A percentile compares a stretch with the other conserved stretches of the same genome.
Evolutionary conservation across 2,113 vertebrate species (phyloP).

Genomic region (Tangachromis dhanisi): DNA sequence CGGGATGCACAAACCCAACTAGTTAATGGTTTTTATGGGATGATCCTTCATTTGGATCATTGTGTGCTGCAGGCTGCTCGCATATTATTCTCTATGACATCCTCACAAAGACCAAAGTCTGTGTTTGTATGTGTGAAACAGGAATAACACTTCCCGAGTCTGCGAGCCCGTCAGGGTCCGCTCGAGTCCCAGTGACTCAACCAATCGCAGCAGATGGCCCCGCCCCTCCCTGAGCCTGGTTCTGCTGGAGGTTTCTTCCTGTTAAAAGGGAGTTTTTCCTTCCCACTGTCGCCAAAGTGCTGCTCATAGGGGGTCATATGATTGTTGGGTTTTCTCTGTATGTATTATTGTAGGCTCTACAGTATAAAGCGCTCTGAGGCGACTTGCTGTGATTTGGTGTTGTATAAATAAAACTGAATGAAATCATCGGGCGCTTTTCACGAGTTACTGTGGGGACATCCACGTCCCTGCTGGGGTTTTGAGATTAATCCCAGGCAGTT

Average conservation of each 20-base stretch:
- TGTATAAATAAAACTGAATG: not conserved
- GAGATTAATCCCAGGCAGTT: not conserved
- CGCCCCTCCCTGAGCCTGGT: not conserved
- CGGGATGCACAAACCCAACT: not conserved
- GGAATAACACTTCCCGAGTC: not conserved
- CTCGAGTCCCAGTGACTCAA: rapidly evolving
- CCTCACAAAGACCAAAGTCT: not conserved
- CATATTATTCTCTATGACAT: not conserved
- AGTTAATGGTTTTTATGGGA: rapidly evolving
- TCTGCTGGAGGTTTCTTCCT: not conserved
- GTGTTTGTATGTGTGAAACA: not conserved
- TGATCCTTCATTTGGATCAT: rapidly evolving
- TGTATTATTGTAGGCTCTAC: not conserved
- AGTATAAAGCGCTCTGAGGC: rapidly evolving
- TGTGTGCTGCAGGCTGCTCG: not conserved
- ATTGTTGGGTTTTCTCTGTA: not conserved
- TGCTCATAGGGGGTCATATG: rapidly evolving
- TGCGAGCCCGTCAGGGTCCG: not conserved
- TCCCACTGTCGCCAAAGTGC: rapidly evolving
- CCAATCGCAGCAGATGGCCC: rapidly evolving
- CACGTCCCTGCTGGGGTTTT: not conserved
- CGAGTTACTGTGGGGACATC: rapidly evolving
- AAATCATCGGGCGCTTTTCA: rapidly evolving
- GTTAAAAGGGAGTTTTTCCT: not conserved
- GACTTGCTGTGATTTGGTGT: not conserved